Base-by-base conservation (phyloP, 2,888 invertebrate genomes). In the Lamellibrachia satsuma region DNA sequence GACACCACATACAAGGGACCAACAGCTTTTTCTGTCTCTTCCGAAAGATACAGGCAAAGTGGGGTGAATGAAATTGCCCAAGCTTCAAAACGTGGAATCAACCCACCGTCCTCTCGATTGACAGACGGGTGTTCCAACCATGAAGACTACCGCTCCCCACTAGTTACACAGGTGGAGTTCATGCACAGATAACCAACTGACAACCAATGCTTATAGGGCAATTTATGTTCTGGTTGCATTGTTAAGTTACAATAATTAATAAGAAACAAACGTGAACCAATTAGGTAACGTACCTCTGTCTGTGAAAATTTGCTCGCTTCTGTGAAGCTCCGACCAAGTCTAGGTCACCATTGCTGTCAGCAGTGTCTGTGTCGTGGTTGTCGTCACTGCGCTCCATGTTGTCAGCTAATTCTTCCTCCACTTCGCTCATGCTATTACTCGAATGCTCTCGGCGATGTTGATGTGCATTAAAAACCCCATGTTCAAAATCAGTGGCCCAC, bases 351-450 rank as follows among this genome's bases (percentile, higher is more conserved):
- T 75, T 75, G 75, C 75, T 75, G 22, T 75, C 75, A n/a, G 75
- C 75, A n/a, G 75, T 75, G 75, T 75, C 75, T 75, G 75, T 75
- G 75, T 75, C 75, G 6, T 75, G 75, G n/a, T 75, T 75, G 75
- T 75, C 75, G n/a, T 75, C 75, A 75, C 75, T 75, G 75, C 75
- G 75, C n/a, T 75, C 75, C 75, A 75, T 75, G 75, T 75, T 75
- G 75, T 75, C 75, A n/a, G 75, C 75, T 22, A 75, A 22, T 15
- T 75, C 75, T 22, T 75, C 75, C 75, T 75, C 75, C 2, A 75
- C 75, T 75, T 75, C 75, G 75, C 75, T 75, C 75, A 75, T 75
- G 75, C 75, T 75, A 75, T 75, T 75, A 75, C 75, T 75, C 75
- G 75, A 75, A 75, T 75, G 75, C 75, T 75, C 75, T 75, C 75